Conservation (phyloP, 2,888 invertebrate species). For the Caenorhabditis virilis region DNA sequence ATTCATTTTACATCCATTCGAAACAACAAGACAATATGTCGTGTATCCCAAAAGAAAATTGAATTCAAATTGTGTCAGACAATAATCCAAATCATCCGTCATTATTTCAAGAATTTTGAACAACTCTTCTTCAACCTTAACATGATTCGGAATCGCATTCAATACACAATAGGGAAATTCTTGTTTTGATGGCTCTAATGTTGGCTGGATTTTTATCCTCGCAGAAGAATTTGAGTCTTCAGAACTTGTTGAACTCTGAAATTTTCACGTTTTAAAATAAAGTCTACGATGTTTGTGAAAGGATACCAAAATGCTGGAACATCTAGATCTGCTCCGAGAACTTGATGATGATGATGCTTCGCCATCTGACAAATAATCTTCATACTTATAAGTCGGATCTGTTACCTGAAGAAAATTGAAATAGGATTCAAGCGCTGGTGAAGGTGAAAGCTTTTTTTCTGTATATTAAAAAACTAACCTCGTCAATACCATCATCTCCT, state of each 20-base stretch:
- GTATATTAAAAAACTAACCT: no score
- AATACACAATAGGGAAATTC: constrained; percentile 7
- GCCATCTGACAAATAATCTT: no score
- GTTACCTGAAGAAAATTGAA: no score
- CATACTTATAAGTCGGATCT: no score
- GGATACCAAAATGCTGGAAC: no score
- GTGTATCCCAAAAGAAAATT: constrained; percentile 7
- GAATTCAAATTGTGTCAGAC: constrained; percentile 2
- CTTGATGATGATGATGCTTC: no score
- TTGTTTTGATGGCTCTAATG: not conserved
- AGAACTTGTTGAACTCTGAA: not conserved
- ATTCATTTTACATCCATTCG: constrained; percentile 9
- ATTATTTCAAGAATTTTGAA: constrained; percentile 2
- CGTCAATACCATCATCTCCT: no score
- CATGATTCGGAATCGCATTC: constrained; percentile 6
- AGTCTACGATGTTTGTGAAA: no score
- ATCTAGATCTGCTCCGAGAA: no score
- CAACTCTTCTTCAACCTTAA: constrained; percentile 4
- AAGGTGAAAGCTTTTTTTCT: no score
- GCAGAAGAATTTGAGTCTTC: not conserved
- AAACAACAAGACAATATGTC: constrained; percentile 3
- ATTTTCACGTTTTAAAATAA: no score
- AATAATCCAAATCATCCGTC: constrained; percentile 4
- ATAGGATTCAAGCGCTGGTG: no score
- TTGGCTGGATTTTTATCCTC: not conserved